Conservation (phyloP, 1,140 invertebrate species). For the Drosophila equinoxialis region DNA sequence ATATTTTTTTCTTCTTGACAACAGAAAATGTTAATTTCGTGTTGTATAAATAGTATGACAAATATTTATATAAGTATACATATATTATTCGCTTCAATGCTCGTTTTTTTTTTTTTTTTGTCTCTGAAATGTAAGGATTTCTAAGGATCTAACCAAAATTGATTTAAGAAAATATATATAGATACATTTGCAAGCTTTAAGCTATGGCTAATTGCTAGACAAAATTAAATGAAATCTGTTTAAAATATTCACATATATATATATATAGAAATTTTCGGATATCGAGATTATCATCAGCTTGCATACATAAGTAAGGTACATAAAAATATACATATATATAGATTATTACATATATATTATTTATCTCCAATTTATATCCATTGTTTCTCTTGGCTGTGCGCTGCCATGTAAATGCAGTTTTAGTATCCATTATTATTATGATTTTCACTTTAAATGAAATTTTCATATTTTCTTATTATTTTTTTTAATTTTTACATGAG, state of each 20-base stretch:
- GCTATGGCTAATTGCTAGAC: not conserved
- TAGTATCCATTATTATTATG: slow-evolving; percentile 1
- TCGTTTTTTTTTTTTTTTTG: not conserved
- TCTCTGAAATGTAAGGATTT: not conserved
- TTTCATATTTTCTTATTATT: not conserved
- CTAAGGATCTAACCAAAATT: not conserved
- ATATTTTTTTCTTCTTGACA: not conserved
- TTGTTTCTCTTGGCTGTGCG: slow-evolving; percentile 69
- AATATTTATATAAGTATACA: not conserved
- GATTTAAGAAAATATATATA: not conserved
- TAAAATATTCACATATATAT: slow-evolving; percentile 28
- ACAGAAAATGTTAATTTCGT: not conserved
- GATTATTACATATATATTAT: not conserved
- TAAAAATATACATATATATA: slow-evolving; percentile 19
- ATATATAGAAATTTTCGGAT: slow-evolving; percentile 14
- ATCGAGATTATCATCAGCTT: slow-evolving; percentile 55
- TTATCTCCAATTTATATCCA: slow-evolving; percentile 31
- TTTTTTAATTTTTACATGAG: slow-evolving; percentile 23
- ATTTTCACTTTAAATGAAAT: not conserved
- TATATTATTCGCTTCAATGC: not conserved
- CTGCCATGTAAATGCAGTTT: slow-evolving; percentile 61
- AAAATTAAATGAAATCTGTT: slow-evolving; percentile 9
- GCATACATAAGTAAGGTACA: slow-evolving; percentile 6
- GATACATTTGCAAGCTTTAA: slow-evolving; percentile 2
- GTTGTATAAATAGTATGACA: not conserved